Evolutionary conservation across 1,140 invertebrate species (phyloP).

Genomic region (Hyles euphorbiae): DNA sequence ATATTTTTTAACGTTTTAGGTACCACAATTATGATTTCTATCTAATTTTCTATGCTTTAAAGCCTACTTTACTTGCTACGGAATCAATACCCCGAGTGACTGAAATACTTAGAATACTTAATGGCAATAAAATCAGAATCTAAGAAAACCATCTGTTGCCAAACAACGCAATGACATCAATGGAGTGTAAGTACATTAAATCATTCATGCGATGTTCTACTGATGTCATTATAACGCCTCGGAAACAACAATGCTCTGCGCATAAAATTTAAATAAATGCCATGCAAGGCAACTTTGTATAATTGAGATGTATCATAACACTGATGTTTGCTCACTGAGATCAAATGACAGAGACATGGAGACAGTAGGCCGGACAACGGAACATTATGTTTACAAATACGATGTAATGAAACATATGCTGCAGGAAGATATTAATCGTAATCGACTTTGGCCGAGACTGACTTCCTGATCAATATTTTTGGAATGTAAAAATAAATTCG

Average conservation of each 20-base stretch:
- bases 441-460: conserved; percentile 19
- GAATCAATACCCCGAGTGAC: no score
- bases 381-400: conserved; percentile 26
- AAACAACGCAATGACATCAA: no score
- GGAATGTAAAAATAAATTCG: no score
- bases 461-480: conserved; percentile 24
- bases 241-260: background rate
- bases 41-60: no score
- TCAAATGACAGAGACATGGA: conserved; percentile 38
- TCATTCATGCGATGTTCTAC: conserved; percentile 1
- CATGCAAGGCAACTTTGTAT: conserved; percentile 14
- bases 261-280: background rate
- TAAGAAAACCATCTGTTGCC: no score
- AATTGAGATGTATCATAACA: conserved; percentile 29
- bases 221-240: background rate
- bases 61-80: no score
- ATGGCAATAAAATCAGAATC: no score
- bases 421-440: conserved; percentile 47
- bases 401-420: conserved; percentile 21
- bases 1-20: no score
- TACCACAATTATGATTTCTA: no score
- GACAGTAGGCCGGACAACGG: conserved; percentile 10
- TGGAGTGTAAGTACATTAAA: conserved; percentile 1
- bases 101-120: no score
- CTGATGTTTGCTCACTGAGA: conserved; percentile 44